Conservation (phyloP, 37 sponge, comb jelly and placozoan genomes). For the Halisarca cf. caerulea region DNA sequence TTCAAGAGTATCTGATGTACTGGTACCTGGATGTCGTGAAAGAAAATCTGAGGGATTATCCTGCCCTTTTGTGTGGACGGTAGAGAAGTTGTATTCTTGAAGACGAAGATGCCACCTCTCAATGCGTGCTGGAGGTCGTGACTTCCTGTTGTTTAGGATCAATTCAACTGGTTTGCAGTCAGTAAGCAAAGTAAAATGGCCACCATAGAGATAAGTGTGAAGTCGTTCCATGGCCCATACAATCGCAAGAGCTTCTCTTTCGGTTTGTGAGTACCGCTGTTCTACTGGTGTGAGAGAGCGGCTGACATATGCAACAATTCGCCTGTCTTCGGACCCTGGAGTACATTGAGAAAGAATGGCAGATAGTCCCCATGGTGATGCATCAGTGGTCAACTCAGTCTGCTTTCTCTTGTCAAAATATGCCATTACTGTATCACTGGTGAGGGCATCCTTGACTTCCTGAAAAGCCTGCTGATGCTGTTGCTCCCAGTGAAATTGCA, state of each 20-base stretch:
- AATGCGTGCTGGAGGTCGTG: no score
- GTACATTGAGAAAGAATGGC: constrained; percentile 39
- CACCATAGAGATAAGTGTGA: no score
- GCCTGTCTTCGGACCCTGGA: constrained; percentile 12
- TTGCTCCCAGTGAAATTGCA: constrained; percentile 19
- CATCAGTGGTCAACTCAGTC: constrained; percentile 38
- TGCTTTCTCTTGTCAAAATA: no score
- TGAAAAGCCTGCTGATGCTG: constrained; percentile 36
- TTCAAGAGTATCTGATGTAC: constrained; percentile 41
- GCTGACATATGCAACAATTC: constrained; percentile 47
- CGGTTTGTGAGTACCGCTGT: constrained; percentile 40
- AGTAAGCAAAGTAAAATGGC: not conserved
- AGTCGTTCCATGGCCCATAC: constrained; percentile 34
- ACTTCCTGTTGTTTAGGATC: no score
- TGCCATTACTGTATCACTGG: no score
- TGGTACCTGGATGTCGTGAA: no score
- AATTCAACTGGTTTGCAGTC: constrained; percentile 30
- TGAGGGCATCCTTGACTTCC: constrained; percentile 36
- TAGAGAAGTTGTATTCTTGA: no score
- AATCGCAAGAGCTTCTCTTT: constrained; percentile 43
- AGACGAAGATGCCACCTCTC: no score
- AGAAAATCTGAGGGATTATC: constrained; percentile 57
- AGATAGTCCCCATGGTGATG: constrained; percentile 42
- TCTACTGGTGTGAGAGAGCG: constrained; percentile 39
- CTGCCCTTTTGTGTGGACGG: no score